Conservation (phyloP, 2,888 invertebrate genomes). For the Drosophila neutralis region DNA sequence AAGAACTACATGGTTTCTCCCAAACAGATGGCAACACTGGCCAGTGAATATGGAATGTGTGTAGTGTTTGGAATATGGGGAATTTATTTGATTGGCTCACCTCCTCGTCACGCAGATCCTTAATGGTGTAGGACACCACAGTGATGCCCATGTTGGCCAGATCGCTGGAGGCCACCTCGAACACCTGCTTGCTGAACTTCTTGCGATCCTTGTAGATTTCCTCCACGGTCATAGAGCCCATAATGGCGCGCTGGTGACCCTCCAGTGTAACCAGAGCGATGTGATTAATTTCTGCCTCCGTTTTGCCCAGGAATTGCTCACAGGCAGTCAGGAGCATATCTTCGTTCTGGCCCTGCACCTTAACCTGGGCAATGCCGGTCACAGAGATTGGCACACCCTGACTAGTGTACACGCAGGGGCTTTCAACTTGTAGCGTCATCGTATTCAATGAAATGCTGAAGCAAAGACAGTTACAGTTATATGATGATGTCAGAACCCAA, state of each 20-base stretch:
- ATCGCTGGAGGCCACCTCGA: conserved; percentile 97
- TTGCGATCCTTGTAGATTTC: conserved; percentile 98
- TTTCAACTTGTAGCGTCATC: conserved; percentile 98
- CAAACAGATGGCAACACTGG: conserved; percentile 8
- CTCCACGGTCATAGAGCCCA: conserved; percentile 98
- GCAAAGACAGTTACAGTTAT: neutral
- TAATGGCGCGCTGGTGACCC: conserved; percentile 97
- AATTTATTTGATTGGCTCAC: conserved; percentile 85
- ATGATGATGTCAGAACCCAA: conserved; percentile 28
- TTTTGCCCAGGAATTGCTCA: conserved; percentile 96
- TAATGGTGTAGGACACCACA: conserved; percentile 96
- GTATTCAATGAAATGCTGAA: conserved; percentile 96
- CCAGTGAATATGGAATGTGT: neutral
- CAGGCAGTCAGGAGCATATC: conserved; percentile 93
- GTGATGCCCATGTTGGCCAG: conserved; percentile 98
- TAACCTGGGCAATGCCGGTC: conserved; percentile 98
- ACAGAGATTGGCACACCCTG: conserved; percentile 99
- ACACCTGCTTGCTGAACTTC: conserved; percentile 97
- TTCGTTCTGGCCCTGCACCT: conserved; percentile 90
- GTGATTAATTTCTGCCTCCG: conserved; percentile 94
- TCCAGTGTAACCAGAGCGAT: conserved; percentile 96
- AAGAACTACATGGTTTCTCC: neutral
- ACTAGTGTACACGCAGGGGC: conserved; percentile 97
- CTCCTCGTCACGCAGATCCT: conserved; percentile 97
- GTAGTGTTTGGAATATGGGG: neutral